A percentile compares a stretch with the other conserved stretches of the same genome.
Conservation (phyloP, 2,797 vertebrate genomes). For the Morelia viridis region DNA sequence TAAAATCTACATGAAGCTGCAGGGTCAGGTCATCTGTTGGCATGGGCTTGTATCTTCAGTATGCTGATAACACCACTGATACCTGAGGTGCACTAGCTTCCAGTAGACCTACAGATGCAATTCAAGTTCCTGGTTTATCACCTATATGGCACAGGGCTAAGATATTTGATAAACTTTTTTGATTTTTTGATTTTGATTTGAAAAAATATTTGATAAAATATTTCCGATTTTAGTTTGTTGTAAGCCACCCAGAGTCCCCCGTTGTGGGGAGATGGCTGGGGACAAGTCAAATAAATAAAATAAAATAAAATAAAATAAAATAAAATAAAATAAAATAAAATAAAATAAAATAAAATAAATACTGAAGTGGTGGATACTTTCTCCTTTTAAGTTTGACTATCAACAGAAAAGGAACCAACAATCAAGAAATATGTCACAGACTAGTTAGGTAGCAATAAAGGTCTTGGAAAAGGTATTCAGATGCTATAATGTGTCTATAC, state of each 20-base stretch:
- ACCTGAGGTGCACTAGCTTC: background rate
- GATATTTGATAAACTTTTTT: background rate
- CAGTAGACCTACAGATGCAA: background rate
- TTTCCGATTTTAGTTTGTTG: too few relatives aligned
- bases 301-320: too few relatives aligned
- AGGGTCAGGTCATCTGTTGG: background rate
- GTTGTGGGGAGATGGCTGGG: too few relatives aligned
- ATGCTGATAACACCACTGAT: background rate
- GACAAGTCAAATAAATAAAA: too few relatives aligned
- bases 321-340: too few relatives aligned
- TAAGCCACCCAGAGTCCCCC: too few relatives aligned
- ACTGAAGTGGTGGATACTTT: too few relatives aligned
- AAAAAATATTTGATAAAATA: too few relatives aligned
- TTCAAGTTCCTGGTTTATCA: background rate
- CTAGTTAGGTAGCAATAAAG: background rate
- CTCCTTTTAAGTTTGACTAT: background rate
- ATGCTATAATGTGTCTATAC: background rate
- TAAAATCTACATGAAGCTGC: background rate
- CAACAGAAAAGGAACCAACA: background rate
- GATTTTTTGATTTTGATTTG: too few relatives aligned
- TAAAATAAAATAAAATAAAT: too few relatives aligned
- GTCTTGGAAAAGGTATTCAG: background rate
- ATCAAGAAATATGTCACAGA: background rate
- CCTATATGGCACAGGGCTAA: background rate
- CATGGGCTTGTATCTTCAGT: background rate